phyloP scores from a whole-genome alignment of 2,797 vertebrate species.

The Ciconia nigra region DNA sequence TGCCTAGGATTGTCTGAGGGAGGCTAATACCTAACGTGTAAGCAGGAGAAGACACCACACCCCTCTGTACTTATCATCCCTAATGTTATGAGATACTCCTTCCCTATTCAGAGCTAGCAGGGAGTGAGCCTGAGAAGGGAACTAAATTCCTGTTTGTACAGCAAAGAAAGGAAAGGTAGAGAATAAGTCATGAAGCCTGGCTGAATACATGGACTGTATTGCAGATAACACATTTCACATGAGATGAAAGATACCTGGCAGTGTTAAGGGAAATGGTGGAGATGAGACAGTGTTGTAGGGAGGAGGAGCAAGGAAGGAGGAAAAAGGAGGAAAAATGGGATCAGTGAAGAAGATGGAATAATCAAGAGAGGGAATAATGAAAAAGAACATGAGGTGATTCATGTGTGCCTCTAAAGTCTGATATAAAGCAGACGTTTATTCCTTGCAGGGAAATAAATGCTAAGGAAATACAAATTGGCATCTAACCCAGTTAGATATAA shows the following conservation, averaged over 20 bases:
- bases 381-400: not conserved
- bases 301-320: not conserved
- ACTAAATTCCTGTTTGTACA: not conserved
- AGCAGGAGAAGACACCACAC: not conserved
- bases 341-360: not conserved
- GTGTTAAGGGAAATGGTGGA: not conserved
- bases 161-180: not conserved
- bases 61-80: not conserved
- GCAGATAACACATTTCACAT: not conserved
- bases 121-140: not conserved
- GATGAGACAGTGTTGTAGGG: not conserved
- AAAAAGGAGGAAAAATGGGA: not conserved
- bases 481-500: not conserved
- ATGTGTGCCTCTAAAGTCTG: not conserved
- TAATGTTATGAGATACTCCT: not conserved
- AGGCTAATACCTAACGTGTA: not conserved
- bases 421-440: not conserved
- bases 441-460: not conserved
- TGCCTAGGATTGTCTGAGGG: not conserved
- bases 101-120: not conserved
- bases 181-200: not conserved
- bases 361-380: not conserved
- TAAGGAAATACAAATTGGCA: not conserved
- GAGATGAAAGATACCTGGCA: not conserved
- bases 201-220: not conserved